Conservation (phyloP, 2,797 vertebrate genomes). For the Oreonectes daqikongensis region DNA sequence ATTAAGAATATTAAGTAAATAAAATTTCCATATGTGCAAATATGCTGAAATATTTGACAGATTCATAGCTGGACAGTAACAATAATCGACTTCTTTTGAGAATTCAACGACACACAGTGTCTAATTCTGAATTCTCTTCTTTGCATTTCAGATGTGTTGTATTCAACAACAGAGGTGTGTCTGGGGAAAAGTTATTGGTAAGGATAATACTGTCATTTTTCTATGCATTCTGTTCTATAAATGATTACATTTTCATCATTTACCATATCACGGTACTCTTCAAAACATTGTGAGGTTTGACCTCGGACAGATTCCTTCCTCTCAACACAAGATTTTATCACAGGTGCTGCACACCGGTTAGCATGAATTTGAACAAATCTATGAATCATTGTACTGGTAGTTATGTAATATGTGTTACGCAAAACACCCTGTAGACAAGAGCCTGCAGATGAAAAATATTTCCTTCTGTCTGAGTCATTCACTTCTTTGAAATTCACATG, state of each 20-base stretch:
- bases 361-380: background rate
- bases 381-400: background rate
- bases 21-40: too few relatives aligned
- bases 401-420: background rate
- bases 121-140: conserved; percentile 26
- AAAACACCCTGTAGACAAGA: background rate
- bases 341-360: background rate
- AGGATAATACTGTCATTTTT: conserved; percentile 61
- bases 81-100: background rate
- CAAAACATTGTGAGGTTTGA: background rate
- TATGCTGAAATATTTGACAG: background rate
- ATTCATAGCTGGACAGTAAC: background rate
- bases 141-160: conserved; percentile 89
- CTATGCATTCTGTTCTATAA: background rate
- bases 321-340: background rate
- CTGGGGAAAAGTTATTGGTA: conserved; percentile 95
- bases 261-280: background rate
- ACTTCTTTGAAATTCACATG: background rate
- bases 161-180: conserved; percentile 95
- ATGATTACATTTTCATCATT: background rate
- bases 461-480: background rate
- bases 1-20: too few relatives aligned
- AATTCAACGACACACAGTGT: background rate
- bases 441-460: background rate
- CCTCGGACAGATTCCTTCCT: background rate